A percentile compares a stretch with the other conserved stretches of the same genome.
phyloP scores from a whole-genome alignment of 2,888 invertebrate species.

The Caenorhabditis japonica region DNA sequence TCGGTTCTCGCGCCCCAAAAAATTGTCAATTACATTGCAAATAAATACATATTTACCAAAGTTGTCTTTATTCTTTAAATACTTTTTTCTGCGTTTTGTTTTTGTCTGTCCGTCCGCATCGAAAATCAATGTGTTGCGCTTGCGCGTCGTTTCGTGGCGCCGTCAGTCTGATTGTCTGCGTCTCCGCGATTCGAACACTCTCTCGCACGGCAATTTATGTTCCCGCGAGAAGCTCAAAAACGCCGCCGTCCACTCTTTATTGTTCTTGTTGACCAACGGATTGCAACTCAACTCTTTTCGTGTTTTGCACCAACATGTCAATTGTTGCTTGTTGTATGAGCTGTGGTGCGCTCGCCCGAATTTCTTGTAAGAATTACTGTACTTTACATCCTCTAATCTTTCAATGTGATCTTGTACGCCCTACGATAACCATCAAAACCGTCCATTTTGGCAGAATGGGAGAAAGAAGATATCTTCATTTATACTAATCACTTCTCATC shows the following conservation, averaged over 20 bases:
- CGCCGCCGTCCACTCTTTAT: constrained; percentile 37
- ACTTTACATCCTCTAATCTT: background rate
- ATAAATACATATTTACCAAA: constrained; percentile 6
- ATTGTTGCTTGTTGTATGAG: background rate
- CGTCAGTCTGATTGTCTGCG: constrained; percentile 11
- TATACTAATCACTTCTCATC: too few species aligned
- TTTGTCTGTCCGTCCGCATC: constrained; percentile 9
- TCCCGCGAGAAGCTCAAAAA: constrained; percentile 26
- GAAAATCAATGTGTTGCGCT: too few species aligned
- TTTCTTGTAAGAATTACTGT: constrained; percentile 25
- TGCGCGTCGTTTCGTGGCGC: too few species aligned
- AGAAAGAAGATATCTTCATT: too few species aligned
- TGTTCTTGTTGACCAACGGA: constrained; percentile 35
- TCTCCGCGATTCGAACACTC: constrained; percentile 26
- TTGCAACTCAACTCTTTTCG: background rate
- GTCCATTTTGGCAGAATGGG: too few species aligned
- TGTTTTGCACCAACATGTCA: constrained; percentile 15
- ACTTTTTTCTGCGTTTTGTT: background rate
- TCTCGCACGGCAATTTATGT: constrained; percentile 22
- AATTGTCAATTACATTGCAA: constrained; percentile 51
- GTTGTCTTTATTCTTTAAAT: constrained; percentile 4
- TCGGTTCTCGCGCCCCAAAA: constrained; percentile 1
- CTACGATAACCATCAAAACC: too few species aligned
- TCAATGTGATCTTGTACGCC: too few species aligned
- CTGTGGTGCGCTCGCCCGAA: too few species aligned